Evolutionary conservation across 2,113 vertebrate genomes (phyloP).

Genomic region (Anhinga anhinga): DNA sequence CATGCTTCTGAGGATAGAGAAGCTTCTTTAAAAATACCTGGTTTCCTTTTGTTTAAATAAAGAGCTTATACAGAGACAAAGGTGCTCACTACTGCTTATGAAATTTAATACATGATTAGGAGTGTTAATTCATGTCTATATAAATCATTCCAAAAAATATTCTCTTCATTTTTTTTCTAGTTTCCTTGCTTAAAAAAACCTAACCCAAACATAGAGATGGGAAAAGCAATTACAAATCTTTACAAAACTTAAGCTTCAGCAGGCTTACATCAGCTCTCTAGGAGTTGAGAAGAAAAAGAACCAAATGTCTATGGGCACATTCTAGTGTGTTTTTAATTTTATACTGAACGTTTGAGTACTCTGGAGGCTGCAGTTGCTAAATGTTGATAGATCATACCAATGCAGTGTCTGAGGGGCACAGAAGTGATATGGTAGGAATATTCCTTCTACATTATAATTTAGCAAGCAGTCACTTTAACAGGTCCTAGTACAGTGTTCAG

Average conservation of each 20-base stretch:
- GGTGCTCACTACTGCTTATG: not conserved
- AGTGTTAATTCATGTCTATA: not conserved
- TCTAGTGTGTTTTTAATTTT: constrained; percentile 5
- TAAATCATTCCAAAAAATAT: not conserved
- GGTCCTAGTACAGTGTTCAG: not conserved
- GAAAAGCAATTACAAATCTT: not conserved
- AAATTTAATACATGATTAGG: not conserved
- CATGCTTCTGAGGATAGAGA: not conserved
- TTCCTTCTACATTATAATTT: not conserved
- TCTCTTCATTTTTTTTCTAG: not conserved
- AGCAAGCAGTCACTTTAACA: not conserved
- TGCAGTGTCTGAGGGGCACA: not conserved
- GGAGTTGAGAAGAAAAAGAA: not conserved
- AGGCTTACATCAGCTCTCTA: not conserved
- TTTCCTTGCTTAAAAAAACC: not conserved
- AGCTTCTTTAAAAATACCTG: not conserved
- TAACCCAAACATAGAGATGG: not conserved
- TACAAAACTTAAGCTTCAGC: not conserved
- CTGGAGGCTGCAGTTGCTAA: not conserved
- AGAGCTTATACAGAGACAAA: not conserved
- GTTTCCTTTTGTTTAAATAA: not conserved
- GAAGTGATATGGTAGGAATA: not conserved
- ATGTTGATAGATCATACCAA: not conserved
- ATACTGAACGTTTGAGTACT: not conserved
- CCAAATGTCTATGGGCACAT: not conserved